Conservation (phyloP, 2,797 vertebrate genomes). For the Valencia hispanica region DNA sequence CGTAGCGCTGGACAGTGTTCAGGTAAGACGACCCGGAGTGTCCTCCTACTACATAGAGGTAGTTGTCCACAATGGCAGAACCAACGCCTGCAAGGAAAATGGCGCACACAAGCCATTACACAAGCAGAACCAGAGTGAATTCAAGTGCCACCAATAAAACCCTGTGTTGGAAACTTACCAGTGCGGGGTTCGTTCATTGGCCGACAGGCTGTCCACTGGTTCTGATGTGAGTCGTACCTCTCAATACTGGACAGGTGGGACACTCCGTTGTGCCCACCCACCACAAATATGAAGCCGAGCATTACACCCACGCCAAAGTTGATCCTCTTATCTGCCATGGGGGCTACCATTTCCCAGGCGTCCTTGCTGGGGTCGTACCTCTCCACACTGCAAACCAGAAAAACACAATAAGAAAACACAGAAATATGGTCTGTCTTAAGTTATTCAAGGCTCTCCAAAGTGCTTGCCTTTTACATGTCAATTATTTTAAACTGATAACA, state of each 20-base stretch:
- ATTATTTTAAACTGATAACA: not conserved
- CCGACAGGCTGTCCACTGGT: slow-evolving; percentile 97
- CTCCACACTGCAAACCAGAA: slow-evolving; percentile 86
- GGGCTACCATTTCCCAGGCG: slow-evolving; percentile 95
- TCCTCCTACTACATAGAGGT: slow-evolving; percentile 97
- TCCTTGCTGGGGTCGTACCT: slow-evolving; percentile 96
- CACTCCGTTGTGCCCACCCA: slow-evolving; percentile 97
- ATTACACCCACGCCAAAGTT: slow-evolving; percentile 97
- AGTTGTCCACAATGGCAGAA: slow-evolving; percentile 94
- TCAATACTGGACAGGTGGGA: slow-evolving; percentile 97
- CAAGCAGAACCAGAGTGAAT: not conserved
- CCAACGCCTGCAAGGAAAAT: slow-evolving; percentile 86
- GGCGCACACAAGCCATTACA: not conserved
- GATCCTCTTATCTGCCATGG: slow-evolving; percentile 98
- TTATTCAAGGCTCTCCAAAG: no score
- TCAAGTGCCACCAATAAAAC: not conserved
- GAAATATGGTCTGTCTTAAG: not conserved
- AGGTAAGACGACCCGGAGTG: slow-evolving; percentile 98
- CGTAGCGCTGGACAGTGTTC: slow-evolving; percentile 96
- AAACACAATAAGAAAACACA: slow-evolving; percentile 2
- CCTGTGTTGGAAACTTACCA: slow-evolving; percentile 79
- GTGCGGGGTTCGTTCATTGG: slow-evolving; percentile 98
- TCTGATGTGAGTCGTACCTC: slow-evolving; percentile 96
- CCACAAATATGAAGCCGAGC: slow-evolving; percentile 98
- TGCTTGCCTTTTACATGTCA: not conserved